Base-by-base conservation (phyloP, 2,888 invertebrate species). In the Alentia gelatinosa region DNA sequence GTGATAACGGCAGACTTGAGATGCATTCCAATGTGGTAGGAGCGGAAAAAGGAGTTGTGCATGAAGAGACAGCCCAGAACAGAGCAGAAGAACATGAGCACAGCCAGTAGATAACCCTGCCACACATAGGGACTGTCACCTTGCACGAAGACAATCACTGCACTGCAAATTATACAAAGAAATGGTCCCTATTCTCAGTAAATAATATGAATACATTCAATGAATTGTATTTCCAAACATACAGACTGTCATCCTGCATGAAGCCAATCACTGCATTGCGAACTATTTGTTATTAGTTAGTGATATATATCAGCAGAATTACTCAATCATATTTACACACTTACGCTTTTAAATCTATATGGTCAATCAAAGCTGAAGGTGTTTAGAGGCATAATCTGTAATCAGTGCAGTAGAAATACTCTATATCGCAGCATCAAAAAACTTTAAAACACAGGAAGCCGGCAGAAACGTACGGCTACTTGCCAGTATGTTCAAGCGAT, bases 31-130 rank as follows among this genome's bases (percentile, higher is more conserved):
- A 63, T 68, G 30, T 79, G 35, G 88, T 92, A 93, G 68, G 89
- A 40, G 1, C 84, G 56, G 91, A 92, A 91, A 83, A 92, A 92
- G 47, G 74, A 74, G 47, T 93, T 91, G 74, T 92, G 91, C 42
- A 92, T 74, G 56, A 42, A 91, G 26, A 93, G n/a, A 30, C 91
- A 90, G 4, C 88, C 79, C 5, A 89, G 4, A n/a, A 92, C 26
- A 0, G 92, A 91, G 5, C 74, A 86, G n/a, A 84, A 12, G 88
- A 93, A 92, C 91, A 93, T 92, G 37, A 39, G 33, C 12, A 89
- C 42, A 15, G 92, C 91, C n/a, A 91, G 90, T 3, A 93, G 19
- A 37, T 90, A 91, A 15, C 93, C 93, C 39, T 92, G 91, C 93
- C 93, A 93, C 23, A 84, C 89, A 63, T 91, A 91, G 35, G 91